Percentiles rank a stretch among this genome's conserved stretches.
These are phyloP conservation scores for Himalopsyche tibetana DNA, from an alignment of 2,888 invertebrate genomes.

Conservation along the genomic window DNA sequence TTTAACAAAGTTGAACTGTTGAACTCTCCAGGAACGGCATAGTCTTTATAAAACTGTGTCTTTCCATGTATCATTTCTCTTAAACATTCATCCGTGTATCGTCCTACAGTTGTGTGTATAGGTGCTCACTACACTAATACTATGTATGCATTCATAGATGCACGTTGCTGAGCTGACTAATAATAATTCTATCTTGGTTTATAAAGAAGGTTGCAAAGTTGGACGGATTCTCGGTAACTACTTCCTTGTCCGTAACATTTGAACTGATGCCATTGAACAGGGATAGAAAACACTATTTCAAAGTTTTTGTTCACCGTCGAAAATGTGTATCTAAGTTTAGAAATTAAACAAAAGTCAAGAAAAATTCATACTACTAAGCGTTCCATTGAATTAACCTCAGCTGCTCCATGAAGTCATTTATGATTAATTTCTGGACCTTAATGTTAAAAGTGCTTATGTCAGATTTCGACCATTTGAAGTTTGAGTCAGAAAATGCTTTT, in stretches of 20 bases:
- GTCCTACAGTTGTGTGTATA: conserved; percentile 17
- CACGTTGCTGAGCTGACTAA: conserved; percentile 29
- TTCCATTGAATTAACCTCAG: too few species aligned
- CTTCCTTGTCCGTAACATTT: conserved; percentile 53
- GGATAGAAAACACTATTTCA: neutral
- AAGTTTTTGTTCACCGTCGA: neutral
- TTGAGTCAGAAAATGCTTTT: too few species aligned
- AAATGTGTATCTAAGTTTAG: too few species aligned
- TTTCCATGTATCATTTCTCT: conserved; percentile 48
- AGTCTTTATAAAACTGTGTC: conserved; percentile 46
- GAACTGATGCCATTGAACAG: conserved; percentile 29
- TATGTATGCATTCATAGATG: neutral
- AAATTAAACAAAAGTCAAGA: too few species aligned
- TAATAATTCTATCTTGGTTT: conserved; percentile 28
- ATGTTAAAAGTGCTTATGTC: too few species aligned
- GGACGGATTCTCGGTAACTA: conserved; percentile 47
- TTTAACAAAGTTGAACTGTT: conserved; percentile 48
- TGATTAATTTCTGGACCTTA: too few species aligned
- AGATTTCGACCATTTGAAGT: too few species aligned
- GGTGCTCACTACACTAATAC: neutral
- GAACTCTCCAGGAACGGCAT: conserved; percentile 52
- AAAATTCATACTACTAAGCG: too few species aligned
- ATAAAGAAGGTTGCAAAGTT: conserved; percentile 48
- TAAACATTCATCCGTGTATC: conserved; percentile 31
- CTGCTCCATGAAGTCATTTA: too few species aligned